Evolutionary conservation across 1,140 invertebrate species (phyloP), one percentile per base, ranked within the genome.

Genomic region (Zaprionus ghesquierei): DNA sequence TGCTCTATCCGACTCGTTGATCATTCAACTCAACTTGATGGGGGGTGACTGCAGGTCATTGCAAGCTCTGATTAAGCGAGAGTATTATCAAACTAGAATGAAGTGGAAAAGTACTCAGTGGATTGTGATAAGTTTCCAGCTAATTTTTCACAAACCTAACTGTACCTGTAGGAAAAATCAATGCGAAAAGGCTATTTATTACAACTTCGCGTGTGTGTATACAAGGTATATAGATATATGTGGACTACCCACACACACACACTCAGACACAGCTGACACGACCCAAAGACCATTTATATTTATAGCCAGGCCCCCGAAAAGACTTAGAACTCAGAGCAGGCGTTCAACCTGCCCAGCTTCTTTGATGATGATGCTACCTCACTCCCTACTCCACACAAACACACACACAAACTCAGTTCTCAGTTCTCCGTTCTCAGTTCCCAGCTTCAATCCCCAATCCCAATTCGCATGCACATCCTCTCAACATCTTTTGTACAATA

Each of bases 401-500:
- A n/a, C n/a, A n/a, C n/a, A n/a, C n/a, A n/a, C n/a, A n/a, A n/a
- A n/a, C n/a, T n/a, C n/a, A n/a, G n/a, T n/a, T n/a, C n/a, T n/a
- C 13, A n/a, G 38, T n/a, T 44, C 38, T n/a, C 12, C 5, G 20
- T 49, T 6, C 15, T n/a, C n/a, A 56, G 33, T 18, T 31, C 53
- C 46, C 44, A 31, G 23, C 2, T 12, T 29, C 35, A 31, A 41
- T 63, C 22, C 22, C 35, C 63, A 61, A 51, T 22, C 66, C 61
- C 60, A 69, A 62, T 79, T 70, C 51, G 65, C 60, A 77, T 56
- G 66, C 79, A 72, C 82, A 77, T 85, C 81, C 81, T 77, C 81
- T 86, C 77, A 69, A 78, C 81, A 86, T 85, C 81, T 85, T 85
- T 81, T 79, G 81, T 60, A 85, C 81, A 85, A 75, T 86, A 86